Evolutionary conservation across 2,113 vertebrate species (phyloP).

Genomic region (Neolamprologus hecqui): DNA sequence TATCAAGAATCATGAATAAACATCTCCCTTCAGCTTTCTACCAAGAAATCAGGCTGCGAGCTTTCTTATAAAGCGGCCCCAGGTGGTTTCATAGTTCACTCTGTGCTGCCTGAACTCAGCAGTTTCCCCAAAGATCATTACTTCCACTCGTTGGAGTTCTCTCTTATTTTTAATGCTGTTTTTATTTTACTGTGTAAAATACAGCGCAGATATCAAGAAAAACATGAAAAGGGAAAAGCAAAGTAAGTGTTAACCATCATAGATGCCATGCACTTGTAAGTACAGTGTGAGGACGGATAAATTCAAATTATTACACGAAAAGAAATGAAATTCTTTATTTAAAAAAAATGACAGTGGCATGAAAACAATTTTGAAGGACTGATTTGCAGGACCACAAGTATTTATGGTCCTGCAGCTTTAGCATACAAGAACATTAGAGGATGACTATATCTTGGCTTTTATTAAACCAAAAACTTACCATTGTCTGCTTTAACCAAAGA

Average conservation of each 20-base stretch:
- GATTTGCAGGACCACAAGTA: not conserved
- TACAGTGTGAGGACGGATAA: not conserved
- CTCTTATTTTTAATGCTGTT: not conserved
- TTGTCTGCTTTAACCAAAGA: not conserved
- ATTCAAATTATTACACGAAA: not conserved
- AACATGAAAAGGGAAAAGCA: not conserved
- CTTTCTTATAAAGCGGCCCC: not conserved
- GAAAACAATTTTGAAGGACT: not conserved
- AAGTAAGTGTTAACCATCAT: not conserved
- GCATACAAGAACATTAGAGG: not conserved
- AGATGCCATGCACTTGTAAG: not conserved
- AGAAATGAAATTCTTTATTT: not conserved
- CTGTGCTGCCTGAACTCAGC: not conserved
- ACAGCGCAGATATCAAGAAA: not conserved
- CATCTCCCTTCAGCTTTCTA: not conserved
- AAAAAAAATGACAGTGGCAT: not conserved
- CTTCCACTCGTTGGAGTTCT: not conserved
- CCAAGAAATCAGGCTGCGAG: not conserved
- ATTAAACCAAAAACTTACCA: not conserved
- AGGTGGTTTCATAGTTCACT: not conserved
- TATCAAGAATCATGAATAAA: not conserved
- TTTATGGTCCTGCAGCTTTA: not conserved
- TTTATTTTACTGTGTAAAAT: not conserved
- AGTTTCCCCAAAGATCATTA: not conserved
- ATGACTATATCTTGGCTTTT: not conserved